Conservation (phyloP, 1,140 invertebrate species). For the Brachionus rotundiformis region DNA sequence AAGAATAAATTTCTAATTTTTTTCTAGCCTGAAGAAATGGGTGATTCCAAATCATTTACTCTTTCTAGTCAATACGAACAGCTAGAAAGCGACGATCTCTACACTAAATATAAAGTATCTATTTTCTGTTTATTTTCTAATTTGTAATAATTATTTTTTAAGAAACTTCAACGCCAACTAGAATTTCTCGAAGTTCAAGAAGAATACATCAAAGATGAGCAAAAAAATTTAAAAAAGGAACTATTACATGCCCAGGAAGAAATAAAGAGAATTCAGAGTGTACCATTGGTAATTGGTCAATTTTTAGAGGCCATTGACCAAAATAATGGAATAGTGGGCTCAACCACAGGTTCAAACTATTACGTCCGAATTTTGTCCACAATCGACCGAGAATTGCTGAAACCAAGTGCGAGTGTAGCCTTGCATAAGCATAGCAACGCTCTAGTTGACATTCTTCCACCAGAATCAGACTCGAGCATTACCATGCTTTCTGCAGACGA, state of each 20-base stretch:
- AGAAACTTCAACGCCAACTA: constrained; percentile 92
- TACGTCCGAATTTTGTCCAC: constrained; percentile 92
- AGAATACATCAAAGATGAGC: constrained; percentile 97
- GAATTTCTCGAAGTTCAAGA: constrained; percentile 96
- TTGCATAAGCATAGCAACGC: constrained; percentile 97
- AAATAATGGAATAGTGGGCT: constrained; percentile 89
- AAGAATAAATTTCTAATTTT: not conserved
- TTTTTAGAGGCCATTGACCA: constrained; percentile 97
- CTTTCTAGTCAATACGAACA: constrained; percentile 37
- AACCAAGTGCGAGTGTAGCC: constrained; percentile 91
- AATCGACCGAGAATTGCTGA: constrained; percentile 89
- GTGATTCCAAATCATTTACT: constrained; percentile 30
- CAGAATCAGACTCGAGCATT: constrained; percentile 94
- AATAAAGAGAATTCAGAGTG: constrained; percentile 94
- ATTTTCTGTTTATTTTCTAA: too few species aligned
- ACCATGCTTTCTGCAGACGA: constrained; percentile 96
- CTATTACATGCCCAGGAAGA: constrained; percentile 95
- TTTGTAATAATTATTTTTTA: too few species aligned
- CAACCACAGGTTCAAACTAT: constrained; percentile 88
- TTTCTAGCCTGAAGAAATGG: not conserved
- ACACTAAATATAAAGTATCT: constrained; percentile 50
- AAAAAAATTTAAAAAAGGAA: constrained; percentile 94
- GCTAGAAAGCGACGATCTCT: constrained; percentile 50
- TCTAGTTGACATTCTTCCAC: constrained; percentile 91
- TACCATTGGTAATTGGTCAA: constrained; percentile 94